Conservation (phyloP, 2,113 vertebrate genomes). For the Hydropotes inermis region DNA sequence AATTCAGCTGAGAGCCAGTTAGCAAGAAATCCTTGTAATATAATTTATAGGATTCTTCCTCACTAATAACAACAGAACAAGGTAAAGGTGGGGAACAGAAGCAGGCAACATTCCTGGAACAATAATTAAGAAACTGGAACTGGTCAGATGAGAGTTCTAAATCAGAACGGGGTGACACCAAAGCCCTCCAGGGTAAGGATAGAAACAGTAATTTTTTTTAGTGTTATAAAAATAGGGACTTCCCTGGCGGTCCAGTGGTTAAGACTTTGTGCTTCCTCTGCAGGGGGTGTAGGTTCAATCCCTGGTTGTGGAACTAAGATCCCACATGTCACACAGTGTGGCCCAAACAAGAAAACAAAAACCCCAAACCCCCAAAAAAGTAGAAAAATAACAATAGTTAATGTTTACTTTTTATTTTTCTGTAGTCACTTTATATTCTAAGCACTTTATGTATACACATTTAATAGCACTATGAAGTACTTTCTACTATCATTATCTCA, state of each 20-base stretch:
- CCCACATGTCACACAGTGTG: accelerated
- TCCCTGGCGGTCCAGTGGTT: background rate
- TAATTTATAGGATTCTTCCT: background rate
- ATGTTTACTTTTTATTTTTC: background rate
- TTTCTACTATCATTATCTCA: background rate
- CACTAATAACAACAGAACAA: background rate
- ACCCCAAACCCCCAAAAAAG: background rate
- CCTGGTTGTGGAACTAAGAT: background rate
- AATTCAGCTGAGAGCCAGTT: background rate
- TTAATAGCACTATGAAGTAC: background rate
- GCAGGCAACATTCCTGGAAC: background rate
- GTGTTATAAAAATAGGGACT: background rate
- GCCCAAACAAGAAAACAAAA: background rate
- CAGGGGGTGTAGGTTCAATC: background rate
- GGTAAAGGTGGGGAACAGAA: background rate
- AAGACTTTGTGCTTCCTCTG: background rate
- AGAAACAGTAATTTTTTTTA: background rate
- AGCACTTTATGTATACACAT: background rate
- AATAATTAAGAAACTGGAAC: background rate
- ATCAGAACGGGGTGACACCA: background rate
- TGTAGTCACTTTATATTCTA: background rate
- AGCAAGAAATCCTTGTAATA: background rate
- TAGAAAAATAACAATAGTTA: background rate
- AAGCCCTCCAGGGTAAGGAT: background rate
- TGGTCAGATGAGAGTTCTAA: background rate